Evolutionary conservation across 2,888 invertebrate genomes (phyloP), one percentile per base, ranked within the genome.

Genomic region (Coecobrya sp.): DNA sequence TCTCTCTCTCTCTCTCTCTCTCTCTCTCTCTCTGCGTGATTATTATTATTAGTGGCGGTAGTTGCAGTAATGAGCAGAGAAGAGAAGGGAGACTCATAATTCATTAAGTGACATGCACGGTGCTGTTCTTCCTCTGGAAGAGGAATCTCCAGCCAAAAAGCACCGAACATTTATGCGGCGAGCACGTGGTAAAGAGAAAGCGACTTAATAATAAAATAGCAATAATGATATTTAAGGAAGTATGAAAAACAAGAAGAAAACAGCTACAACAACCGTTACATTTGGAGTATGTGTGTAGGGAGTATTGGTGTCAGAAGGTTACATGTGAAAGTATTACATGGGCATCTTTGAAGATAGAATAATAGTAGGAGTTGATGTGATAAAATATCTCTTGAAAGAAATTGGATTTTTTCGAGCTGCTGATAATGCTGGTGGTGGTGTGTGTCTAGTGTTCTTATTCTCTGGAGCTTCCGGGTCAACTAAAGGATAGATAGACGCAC

Each of bases 341-440:
- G 59, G 2, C 7, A 62, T 7, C n/a, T n/a, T n/a, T n/a, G n/a
- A 62, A 62, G 59, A 65, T 19, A 25, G 62, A 11, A 62, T 59
- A 4, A 19, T 13, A 59, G 59, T 59, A 65, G 65, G 36, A 73
- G 73, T 45, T 73, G 16, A 55, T 36, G 81, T 81, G 59, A 81
- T 59, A 42, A 73, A 27, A 73, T 73, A 73, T 22, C 73, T 73
- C 59, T 81, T 81, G 59, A 81, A 81, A 59, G 73, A 42, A 73
- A 45, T 73, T 73, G 73, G 45, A 73, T 73, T 73, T 45, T 55
- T 76, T 30, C 25, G 59, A 59, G 22, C 68, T 70, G n/a, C 16
- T 45, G 16, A 25, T 36, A 4, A 22, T n/a, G n/a, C 3, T 59
- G 59, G 36, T 25, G 49, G 55, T 42, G 70, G 42, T 73, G 65